Conservation (phyloP, 2,113 vertebrate genomes). For the Petroica traversi region DNA sequence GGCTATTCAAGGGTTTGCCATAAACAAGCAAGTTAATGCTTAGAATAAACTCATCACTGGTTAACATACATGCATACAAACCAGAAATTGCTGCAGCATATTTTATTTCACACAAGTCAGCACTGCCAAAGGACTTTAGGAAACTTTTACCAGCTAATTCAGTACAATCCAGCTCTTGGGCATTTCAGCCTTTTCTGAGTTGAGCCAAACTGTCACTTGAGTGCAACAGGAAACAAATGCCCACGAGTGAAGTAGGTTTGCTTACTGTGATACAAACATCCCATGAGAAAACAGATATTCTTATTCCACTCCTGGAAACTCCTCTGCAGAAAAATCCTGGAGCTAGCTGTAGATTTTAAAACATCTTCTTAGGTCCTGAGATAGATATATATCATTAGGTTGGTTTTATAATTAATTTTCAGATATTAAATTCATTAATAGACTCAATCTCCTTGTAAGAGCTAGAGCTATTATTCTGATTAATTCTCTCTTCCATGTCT, state of each 20-base stretch:
- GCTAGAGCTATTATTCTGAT: neutral
- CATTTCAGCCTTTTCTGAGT: neutral
- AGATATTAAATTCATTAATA: neutral
- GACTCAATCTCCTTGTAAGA: neutral
- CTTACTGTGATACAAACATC: neutral
- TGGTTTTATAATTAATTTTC: neutral
- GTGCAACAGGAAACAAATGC: neutral
- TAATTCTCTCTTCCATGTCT: neutral
- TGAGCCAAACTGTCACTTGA: neutral
- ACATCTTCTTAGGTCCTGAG: neutral
- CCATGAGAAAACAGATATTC: neutral
- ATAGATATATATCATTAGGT: neutral
- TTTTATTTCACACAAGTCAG: neutral
- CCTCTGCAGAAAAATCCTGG: neutral
- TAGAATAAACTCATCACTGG: neutral
- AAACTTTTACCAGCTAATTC: neutral
- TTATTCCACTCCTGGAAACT: neutral
- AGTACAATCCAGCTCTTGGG: neutral
- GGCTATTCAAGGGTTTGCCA: neutral
- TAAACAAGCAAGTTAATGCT: neutral
- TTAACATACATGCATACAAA: neutral
- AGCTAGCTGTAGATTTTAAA: neutral
- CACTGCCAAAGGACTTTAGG: neutral
- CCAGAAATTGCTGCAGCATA: neutral
- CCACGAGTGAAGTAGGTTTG: fast-evolving